Evolutionary conservation across 2,113 vertebrate species (phyloP).

Genomic region (Lagenorhynchus albirostris): DNA sequence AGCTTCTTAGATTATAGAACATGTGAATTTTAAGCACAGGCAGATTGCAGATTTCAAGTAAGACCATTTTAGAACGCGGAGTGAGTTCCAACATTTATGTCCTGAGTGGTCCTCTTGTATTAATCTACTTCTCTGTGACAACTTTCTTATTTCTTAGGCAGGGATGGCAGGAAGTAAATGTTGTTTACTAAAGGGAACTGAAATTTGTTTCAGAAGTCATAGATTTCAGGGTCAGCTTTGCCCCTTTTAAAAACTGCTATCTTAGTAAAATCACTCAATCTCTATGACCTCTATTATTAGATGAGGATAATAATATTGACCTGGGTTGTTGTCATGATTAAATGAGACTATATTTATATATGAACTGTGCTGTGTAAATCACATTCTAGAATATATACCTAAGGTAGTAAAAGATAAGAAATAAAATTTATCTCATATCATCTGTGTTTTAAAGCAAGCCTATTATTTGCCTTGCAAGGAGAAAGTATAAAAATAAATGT

Average conservation of each 20-base stretch:
- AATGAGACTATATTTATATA: background rate
- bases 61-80: background rate
- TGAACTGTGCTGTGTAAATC: background rate
- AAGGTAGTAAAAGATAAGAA: background rate
- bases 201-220: background rate
- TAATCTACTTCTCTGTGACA: background rate
- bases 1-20: background rate
- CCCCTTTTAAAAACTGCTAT: background rate
- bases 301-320: background rate
- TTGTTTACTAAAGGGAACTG: background rate
- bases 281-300: background rate
- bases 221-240: background rate
- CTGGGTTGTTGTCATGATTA: background rate
- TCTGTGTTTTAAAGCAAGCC: background rate
- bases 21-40: background rate
- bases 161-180: background rate
- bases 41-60: background rate
- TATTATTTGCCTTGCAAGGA: background rate
- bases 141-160: background rate
- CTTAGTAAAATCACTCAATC: background rate
- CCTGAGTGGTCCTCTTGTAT: background rate
- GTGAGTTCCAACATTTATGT: background rate
- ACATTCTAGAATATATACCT: background rate
- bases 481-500: background rate
- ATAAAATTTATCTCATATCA: background rate